phyloP scores from a whole-genome alignment of 2,888 invertebrate genomes.

The Andrena fulva region DNA sequence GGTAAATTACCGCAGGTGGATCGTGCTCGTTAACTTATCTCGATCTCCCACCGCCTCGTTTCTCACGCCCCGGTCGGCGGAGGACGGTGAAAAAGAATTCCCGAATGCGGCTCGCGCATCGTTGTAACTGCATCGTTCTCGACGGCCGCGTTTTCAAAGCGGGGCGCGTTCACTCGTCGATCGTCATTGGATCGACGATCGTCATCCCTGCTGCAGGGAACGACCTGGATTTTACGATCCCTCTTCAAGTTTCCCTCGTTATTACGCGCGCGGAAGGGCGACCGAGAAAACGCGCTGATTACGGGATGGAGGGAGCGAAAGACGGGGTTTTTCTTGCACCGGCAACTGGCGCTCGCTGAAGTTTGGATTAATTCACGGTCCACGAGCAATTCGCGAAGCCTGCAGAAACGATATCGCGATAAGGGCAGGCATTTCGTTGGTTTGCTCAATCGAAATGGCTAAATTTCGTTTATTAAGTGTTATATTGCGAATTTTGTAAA shows the following conservation, averaged over 20 bases:
- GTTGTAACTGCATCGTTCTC: conserved; percentile 49
- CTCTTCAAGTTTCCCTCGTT: conserved; percentile 17
- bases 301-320: background rate
- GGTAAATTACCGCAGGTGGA: conserved; percentile 48
- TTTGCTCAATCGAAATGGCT: too few relatives aligned
- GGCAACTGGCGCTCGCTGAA: background rate
- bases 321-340: background rate
- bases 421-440: too few relatives aligned
- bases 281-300: conserved; percentile 16
- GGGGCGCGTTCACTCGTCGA: conserved; percentile 5
- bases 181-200: conserved; percentile 38
- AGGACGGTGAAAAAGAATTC: conserved; percentile 70
- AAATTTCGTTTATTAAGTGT: too few relatives aligned
- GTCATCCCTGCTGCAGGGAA: conserved; percentile 9
- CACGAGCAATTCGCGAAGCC: too few relatives aligned
- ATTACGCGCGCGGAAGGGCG: conserved; percentile 21
- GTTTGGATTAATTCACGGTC: background rate
- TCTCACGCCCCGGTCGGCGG: conserved; percentile 36
- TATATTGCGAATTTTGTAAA: too few relatives aligned
- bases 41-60: conserved; percentile 62
- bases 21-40: conserved; percentile 72
- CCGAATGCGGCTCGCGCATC: conserved; percentile 73
- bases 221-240: conserved; percentile 40
- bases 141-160: conserved; percentile 20
- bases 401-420: too few relatives aligned